Conservation (phyloP, 2,113 vertebrate species). For the Sardina pilchardus region DNA sequence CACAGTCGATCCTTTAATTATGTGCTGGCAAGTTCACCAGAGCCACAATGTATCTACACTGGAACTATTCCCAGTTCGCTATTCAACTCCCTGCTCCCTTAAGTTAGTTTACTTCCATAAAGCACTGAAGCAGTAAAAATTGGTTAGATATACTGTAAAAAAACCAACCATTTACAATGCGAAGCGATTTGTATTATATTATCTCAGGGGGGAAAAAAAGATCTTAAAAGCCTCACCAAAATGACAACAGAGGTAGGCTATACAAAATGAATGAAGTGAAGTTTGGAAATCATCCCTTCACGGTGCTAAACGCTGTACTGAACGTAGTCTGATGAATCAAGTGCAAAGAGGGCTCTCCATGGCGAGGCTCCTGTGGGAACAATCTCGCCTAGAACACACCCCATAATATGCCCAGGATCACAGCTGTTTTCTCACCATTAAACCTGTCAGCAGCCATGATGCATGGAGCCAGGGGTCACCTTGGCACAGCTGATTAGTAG, state of each 20-base stretch:
- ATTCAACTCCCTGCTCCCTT: not conserved
- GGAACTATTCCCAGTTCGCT: not conserved
- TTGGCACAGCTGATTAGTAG: not conserved
- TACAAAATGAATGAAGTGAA: not conserved
- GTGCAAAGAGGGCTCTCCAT: not conserved
- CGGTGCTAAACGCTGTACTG: not conserved
- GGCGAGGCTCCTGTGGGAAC: not conserved
- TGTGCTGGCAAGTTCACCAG: not conserved
- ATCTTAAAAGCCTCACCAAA: not conserved
- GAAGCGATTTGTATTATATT: not conserved
- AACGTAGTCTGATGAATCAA: not conserved
- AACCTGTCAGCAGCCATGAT: constrained; percentile 3
- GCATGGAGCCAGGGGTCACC: not conserved
- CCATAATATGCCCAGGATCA: constrained; percentile 5
- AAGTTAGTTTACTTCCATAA: not conserved
- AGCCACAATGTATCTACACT: not conserved
- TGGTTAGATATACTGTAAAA: not conserved
- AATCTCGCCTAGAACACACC: not conserved
- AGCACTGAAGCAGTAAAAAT: not conserved
- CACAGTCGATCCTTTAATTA: not conserved
- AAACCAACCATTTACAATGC: not conserved
- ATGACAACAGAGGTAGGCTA: not conserved
- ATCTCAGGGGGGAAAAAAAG: not conserved
- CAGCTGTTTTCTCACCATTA: constrained; percentile 15
- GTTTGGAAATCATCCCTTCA: not conserved